phyloP scores from a whole-genome alignment of 2,797 vertebrate species.

The Myotis daubentonii region DNA sequence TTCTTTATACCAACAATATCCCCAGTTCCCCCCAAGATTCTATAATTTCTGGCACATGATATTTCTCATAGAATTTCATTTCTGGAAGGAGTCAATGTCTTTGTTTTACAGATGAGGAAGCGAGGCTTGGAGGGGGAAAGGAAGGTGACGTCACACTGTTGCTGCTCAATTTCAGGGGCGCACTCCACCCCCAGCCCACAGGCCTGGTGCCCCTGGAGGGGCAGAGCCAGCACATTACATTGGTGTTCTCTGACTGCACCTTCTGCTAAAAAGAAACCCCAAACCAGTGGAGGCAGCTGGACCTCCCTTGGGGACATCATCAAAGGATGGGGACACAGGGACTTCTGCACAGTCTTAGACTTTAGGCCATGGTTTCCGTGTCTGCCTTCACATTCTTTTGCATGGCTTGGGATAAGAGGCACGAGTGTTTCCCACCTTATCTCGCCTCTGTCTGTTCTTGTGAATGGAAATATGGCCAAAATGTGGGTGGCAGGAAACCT shows the following conservation, averaged over 20 bases:
- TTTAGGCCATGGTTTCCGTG: rapidly evolving
- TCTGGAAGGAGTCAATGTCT: background rate
- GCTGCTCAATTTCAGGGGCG: rapidly evolving
- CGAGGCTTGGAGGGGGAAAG: background rate
- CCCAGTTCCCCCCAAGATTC: background rate
- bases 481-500: background rate
- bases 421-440: background rate
- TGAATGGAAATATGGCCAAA: background rate
- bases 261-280: background rate
- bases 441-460: background rate
- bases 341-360: background rate
- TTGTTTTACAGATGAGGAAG: background rate
- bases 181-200: background rate
- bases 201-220: background rate
- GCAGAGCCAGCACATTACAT: rapidly evolving
- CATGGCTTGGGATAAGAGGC: background rate
- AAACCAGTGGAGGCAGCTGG: background rate
- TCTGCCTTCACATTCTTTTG: background rate
- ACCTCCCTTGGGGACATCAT: background rate
- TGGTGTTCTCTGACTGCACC: background rate
- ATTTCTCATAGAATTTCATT: conserved; percentile 2
- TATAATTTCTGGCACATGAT: background rate
- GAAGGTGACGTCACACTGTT: rapidly evolving
- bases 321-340: background rate
- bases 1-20: background rate